Percentiles rank a stretch among this genome's conserved stretches.
Evolutionary conservation across 2,113 vertebrate species (phyloP).

Genomic region (Pterocles burchelli): DNA sequence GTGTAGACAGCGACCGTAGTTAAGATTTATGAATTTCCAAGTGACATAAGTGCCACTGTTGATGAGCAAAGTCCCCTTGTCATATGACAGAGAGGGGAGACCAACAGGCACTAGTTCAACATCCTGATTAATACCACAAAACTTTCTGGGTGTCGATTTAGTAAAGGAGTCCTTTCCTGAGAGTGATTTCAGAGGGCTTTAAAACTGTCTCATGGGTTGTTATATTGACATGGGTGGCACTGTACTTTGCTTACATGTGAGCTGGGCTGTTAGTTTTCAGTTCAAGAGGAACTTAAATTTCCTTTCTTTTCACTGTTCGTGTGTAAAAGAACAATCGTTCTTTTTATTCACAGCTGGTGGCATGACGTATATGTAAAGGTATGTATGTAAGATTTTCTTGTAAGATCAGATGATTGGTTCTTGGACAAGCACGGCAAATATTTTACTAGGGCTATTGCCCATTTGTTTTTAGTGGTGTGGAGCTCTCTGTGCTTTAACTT

Average conservation of each 20-base stretch:
- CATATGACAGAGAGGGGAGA: background rate
- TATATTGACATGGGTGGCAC: background rate
- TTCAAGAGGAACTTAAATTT: background rate
- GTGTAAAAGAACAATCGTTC: background rate
- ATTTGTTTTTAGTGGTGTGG: background rate
- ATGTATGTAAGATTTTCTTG: background rate
- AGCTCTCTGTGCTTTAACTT: background rate
- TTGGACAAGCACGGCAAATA: background rate
- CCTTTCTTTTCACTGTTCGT: background rate
- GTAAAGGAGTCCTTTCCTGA: background rate
- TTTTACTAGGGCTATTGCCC: background rate
- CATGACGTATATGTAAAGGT: background rate
- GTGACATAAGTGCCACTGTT: background rate
- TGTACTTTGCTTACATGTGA: background rate
- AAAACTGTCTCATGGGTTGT: background rate
- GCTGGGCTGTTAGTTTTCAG: background rate
- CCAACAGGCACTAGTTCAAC: background rate
- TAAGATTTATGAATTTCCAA: background rate
- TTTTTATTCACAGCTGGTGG: background rate
- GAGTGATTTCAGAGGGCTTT: background rate
- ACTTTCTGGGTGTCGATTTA: background rate
- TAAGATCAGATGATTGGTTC: background rate
- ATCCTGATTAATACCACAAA: background rate
- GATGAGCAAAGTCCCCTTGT: background rate
- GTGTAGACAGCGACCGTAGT: background rate